Percentiles rank a stretch among this genome's conserved stretches.
phyloP scores from a whole-genome alignment of 2,888 invertebrate genomes.

The Rhagonycha lutea region DNA sequence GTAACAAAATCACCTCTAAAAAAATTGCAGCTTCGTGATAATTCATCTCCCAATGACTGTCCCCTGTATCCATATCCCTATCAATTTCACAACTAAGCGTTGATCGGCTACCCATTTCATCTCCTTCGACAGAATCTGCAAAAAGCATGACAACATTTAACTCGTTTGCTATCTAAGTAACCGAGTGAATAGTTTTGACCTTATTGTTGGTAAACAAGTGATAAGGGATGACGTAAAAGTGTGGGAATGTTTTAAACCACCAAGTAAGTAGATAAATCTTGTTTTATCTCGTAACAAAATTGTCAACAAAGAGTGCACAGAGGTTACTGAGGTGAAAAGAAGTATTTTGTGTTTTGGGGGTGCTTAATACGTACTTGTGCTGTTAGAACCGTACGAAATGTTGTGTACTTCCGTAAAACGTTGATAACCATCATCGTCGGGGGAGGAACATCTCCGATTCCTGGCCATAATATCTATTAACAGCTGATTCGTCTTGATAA shows the following conservation, averaged over 20 bases:
- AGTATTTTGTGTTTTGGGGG: neutral
- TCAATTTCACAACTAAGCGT: conserved; percentile 61
- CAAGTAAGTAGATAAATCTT: conserved; percentile 12
- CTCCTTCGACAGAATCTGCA: conserved; percentile 57
- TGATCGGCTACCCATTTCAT: conserved; percentile 68
- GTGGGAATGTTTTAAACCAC: neutral
- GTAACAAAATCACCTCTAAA: conserved; percentile 65
- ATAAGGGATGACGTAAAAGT: neutral
- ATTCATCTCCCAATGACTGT: conserved; percentile 84
- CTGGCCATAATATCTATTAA: conserved; percentile 14
- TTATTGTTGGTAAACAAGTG: neutral
- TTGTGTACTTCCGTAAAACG: conserved; percentile 63
- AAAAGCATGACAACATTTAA: neutral
- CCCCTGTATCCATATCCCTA: conserved; percentile 57
- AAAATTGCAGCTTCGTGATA: conserved; percentile 89
- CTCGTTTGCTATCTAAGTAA: neutral
- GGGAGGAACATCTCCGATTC: conserved; percentile 57
- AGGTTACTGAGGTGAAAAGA: no score
- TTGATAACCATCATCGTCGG: conserved; percentile 66
- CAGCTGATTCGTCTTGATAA: neutral
- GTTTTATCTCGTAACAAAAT: neutral
- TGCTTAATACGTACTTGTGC: conserved; percentile 56
- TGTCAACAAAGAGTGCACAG: neutral
- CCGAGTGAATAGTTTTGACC: neutral
- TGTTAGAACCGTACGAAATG: conserved; percentile 65